Evolutionary conservation across 2,113 vertebrate species (phyloP), one percentile per base, ranked within the genome.

Genomic region (Uropsilus gracilis): DNA sequence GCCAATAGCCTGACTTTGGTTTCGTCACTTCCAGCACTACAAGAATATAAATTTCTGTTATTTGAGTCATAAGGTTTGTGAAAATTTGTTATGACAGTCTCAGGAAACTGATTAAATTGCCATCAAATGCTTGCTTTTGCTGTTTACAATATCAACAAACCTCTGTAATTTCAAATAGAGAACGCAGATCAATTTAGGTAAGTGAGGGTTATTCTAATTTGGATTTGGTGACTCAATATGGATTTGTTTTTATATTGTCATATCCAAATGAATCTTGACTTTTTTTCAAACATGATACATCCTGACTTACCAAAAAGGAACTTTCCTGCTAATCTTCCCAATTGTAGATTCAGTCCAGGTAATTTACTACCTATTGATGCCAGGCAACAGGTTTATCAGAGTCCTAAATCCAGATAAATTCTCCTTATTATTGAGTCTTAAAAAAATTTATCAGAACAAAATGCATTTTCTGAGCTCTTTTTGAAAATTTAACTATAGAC

Each of bases 381-480:
- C 50, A 5, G 64, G 46, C 18, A 95, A 69, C 16, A 72, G 73
- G 42, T 76, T 85, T 77, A 61, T 76, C 73, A 93, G 55, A 72
- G n/a, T 83, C 83, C 63, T 78, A 94, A 97, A 83, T 83, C 89
- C 84, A 91, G 57, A 77, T 86, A 32, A 48, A 73, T 86, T 81
- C 72, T 48, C n/a, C 16, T 53, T 59, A 57, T 30, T 39, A 64
- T 22, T 55, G 22, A 17, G 34, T 18, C 32, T 89, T 81, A 64
- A 42, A 32, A 78, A 69, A 42, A 68, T 69, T 85, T 89, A 86
- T 78, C 61, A 53, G 0, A 83, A 16, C 50, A 80, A 78, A 85
- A 48, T 44, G 2, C 17, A 69, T 73, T 34, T 90, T 61, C 46
- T 16, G 32, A 71, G 55, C 26, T 88, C 37, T 72, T 71, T 69